Base-by-base conservation (phyloP, 2,113 vertebrate species). In the Hippocampus abdominalis region DNA sequence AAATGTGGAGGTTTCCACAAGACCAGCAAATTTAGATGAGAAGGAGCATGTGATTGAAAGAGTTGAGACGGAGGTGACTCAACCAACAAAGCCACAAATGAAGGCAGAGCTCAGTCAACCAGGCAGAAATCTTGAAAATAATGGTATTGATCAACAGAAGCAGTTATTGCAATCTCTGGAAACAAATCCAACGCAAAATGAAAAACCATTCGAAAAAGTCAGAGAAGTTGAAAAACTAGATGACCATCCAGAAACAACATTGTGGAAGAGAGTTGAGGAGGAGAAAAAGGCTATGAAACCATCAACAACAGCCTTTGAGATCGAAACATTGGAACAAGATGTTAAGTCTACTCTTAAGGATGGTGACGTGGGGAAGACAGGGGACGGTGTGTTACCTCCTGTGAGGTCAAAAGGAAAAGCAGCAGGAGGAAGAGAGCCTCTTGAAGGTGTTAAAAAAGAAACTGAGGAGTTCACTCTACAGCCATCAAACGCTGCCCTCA, bases 341-440 rank as follows among this genome's bases (percentile, higher is more conserved):
- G 32, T 27, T 4, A 74, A 20, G 56, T 71, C 36, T 42, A 40
- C 5, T 18, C 15, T 67, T 42, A 66, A 73, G 12, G 40, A 80
- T 32, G 4, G 0, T 51, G 62, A 72, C 44, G 23, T 57, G 49
- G 36, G 71, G 0, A 61, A 77, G 23, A 88, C 70, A 46, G 85
- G 73, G 66, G 76, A 79, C 23, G 66, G 78, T 36, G 13, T 87
- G 1, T 86, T 84, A 77, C 74, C 78, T 57, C 81, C 75, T 67
- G 25, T 66, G 36, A 78, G 83, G 79, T 69, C 64, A 44, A 81
- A 85, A 76, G 74, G 29, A 63, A 86, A 80, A 54, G 48, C 62
- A 54, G 27, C 57, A 57, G 57, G 20, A 16, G 44, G 0, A 46
- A 71, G 62, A 20, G 23, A 77, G 48, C 13, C 61, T 1, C 4